Conservation (phyloP, 2,888 invertebrate species). For the Serripes groenlandicus region DNA sequence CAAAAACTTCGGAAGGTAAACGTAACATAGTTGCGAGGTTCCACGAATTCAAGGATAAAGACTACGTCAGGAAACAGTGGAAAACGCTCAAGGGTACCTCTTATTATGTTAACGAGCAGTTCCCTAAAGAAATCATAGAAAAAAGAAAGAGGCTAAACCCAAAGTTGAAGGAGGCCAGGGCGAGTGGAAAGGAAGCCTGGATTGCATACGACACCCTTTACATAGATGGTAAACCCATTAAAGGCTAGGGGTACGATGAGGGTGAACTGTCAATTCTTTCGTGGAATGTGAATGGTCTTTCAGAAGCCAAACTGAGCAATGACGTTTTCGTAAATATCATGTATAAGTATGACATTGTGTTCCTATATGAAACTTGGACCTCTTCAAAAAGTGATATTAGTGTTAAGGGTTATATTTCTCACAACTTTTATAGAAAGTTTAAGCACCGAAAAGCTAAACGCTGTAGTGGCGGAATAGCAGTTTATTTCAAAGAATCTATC, state of each 20-base stretch:
- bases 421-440: slow-evolving; percentile 23
- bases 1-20: slow-evolving; percentile 12
- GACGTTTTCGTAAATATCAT: slow-evolving; percentile 22
- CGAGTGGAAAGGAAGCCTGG: slow-evolving; percentile 11
- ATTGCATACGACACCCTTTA: slow-evolving; percentile 46
- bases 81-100: slow-evolving; percentile 26
- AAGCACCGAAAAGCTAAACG: slow-evolving; percentile 19
- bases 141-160: slow-evolving; percentile 22
- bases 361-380: slow-evolving; percentile 29
- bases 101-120: slow-evolving; percentile 42
- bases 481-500: slow-evolving; percentile 16
- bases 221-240: slow-evolving; percentile 19
- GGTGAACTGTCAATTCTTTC: slow-evolving; percentile 22
- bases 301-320: slow-evolving; percentile 3
- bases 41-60: slow-evolving; percentile 35
- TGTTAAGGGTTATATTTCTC: slow-evolving; percentile 10
- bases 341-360: slow-evolving; percentile 11
- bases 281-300: slow-evolving; percentile 42
- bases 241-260: no score
- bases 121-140: slow-evolving; percentile 29
- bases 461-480: neutral
- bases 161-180: slow-evolving; percentile 20
- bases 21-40: slow-evolving; percentile 52
- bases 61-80: slow-evolving; percentile 34
- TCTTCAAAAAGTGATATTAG: slow-evolving; percentile 16